phyloP scores from a whole-genome alignment of 2,888 invertebrate genomes.

The Yponomeuta plumbellus region DNA sequence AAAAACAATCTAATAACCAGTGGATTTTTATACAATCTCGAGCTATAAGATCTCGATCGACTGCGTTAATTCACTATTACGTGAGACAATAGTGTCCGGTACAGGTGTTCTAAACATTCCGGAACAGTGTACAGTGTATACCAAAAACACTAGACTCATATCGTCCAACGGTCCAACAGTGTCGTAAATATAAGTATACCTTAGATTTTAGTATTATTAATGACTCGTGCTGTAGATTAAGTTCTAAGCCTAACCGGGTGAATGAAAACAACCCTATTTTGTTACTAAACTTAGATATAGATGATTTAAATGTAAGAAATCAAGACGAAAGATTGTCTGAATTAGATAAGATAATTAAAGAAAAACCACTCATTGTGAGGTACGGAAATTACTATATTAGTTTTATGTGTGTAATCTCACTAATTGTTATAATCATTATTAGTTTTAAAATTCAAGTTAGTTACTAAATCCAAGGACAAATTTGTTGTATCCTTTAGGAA shows the following conservation, averaged over 20 bases:
- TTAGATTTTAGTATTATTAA: conserved; percentile 1
- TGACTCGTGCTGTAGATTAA: not conserved
- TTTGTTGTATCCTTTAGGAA: not conserved
- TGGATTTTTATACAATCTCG: not conserved
- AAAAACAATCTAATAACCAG: not conserved
- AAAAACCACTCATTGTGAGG: not conserved
- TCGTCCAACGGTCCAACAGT: not conserved
- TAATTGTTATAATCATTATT: not conserved
- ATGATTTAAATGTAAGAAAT: not conserved
- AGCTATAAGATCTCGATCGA: not conserved
- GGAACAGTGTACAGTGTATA: not conserved
- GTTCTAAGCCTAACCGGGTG: not conserved
- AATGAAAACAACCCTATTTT: not conserved
- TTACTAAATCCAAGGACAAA: not conserved
- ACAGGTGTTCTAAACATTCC: not conserved
- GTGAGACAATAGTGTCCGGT: not conserved
- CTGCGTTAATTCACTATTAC: not conserved
- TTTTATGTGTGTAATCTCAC: no score
- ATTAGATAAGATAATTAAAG: not conserved
- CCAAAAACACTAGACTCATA: not conserved
- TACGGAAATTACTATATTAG: no score
- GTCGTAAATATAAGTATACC: not conserved
- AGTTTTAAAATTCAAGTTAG: not conserved
- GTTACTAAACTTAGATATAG: not conserved
- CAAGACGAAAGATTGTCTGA: not conserved